These are phyloP conservation scores for Drosophila mojavensis DNA, from an alignment of 1,140 invertebrate genomes.

Conservation along the genomic window DNA sequence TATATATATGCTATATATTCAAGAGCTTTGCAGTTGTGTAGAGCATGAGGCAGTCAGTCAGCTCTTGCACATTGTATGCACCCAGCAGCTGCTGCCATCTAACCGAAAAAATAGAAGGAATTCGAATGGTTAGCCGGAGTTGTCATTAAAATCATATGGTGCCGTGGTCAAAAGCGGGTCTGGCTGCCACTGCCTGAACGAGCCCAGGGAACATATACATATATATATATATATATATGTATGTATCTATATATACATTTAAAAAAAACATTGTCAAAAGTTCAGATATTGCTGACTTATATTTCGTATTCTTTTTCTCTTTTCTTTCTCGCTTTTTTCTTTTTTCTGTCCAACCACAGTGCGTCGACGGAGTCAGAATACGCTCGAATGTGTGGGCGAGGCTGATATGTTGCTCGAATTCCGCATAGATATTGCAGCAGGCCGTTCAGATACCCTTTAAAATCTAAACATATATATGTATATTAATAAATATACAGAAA, in stretches of 20 bases:
- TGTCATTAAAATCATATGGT: conserved; percentile 76
- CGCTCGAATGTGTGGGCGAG: neutral
- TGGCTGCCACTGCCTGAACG: conserved; percentile 1
- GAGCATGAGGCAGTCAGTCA: neutral
- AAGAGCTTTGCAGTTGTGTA: neutral
- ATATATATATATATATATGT: neutral
- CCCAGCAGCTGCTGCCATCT: neutral
- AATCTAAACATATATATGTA: no score
- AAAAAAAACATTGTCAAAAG: conserved; percentile 30
- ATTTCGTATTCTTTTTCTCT: neutral
- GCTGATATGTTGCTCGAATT: conserved; percentile 11
- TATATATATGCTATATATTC: no score
- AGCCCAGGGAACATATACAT: neutral
- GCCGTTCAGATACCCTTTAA: neutral
- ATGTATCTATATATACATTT: neutral
- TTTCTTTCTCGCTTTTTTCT: neutral
- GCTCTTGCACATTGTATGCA: neutral
- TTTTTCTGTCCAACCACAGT: conserved; percentile 9
- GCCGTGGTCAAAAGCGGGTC: conserved; percentile 63
- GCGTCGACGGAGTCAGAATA: neutral
- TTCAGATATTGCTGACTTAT: conserved; percentile 33
- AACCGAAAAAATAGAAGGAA: neutral
- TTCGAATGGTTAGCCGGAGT: conserved; percentile 21
- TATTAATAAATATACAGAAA: no score
- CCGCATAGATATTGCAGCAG: neutral